phyloP scores from a whole-genome alignment of 2,113 vertebrate genomes.

The Scalopus aquaticus region DNA sequence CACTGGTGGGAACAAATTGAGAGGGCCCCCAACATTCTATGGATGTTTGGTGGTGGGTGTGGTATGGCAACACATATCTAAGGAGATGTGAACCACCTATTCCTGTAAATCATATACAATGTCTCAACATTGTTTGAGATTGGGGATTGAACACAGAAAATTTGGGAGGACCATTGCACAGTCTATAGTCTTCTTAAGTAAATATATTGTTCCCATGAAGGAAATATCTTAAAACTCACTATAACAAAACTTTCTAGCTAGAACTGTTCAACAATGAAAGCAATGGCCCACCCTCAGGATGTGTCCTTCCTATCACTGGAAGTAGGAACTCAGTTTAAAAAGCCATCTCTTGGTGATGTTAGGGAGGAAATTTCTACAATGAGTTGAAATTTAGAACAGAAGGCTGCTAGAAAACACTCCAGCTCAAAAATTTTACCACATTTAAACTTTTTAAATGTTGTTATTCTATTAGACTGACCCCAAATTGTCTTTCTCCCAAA shows the following conservation, averaged over 20 bases:
- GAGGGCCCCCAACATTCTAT: too few species aligned
- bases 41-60: too few species aligned
- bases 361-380: background rate
- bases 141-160: background rate
- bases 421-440: background rate
- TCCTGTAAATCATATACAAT: too few species aligned
- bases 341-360: background rate
- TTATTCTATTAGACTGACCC: background rate
- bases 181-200: background rate
- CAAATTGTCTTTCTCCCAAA: constrained; percentile 17
- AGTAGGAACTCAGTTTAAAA: background rate
- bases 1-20: too few species aligned
- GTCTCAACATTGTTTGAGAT: too few species aligned
- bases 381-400: background rate
- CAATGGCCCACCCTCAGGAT: background rate
- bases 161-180: background rate
- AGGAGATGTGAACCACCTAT: too few species aligned
- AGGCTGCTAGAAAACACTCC: background rate
- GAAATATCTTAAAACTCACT: background rate
- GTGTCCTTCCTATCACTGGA: background rate
- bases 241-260: background rate
- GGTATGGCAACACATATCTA: too few species aligned
- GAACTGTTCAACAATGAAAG: background rate
- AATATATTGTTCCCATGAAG: background rate
- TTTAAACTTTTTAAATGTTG: background rate